Conservation (phyloP, 2,797 vertebrate genomes). For the Babyrousa celebensis region DNA sequence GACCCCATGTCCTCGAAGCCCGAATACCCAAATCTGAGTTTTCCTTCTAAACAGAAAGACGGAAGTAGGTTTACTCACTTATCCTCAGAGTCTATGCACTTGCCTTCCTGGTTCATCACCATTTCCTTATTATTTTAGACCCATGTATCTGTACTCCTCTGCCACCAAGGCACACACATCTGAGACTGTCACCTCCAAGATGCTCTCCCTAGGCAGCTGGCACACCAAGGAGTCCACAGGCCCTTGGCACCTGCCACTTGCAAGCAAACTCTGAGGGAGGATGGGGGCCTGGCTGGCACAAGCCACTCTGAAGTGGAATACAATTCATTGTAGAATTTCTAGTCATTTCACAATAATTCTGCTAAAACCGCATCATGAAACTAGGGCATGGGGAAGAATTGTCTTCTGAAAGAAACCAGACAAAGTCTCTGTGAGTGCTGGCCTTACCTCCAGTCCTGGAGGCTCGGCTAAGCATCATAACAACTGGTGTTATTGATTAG, state of each 20-base stretch:
- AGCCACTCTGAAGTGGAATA: constrained; percentile 58
- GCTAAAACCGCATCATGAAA: constrained; percentile 53
- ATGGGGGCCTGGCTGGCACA: background rate
- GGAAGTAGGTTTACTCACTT: background rate
- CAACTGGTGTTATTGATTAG: background rate
- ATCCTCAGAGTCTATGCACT: background rate
- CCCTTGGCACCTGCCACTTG: background rate
- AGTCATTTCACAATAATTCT: constrained; percentile 74
- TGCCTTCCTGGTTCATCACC: background rate
- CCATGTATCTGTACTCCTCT: background rate
- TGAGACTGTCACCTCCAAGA: background rate
- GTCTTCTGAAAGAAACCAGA: constrained; percentile 70
- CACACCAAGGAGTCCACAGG: background rate
- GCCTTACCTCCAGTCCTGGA: background rate
- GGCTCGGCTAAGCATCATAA: background rate
- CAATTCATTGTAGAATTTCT: constrained; percentile 65
- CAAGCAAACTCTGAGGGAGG: background rate
- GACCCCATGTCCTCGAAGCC: background rate
- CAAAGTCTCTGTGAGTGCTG: background rate
- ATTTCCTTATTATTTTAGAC: background rate
- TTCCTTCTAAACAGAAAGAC: background rate
- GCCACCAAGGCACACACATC: accelerated
- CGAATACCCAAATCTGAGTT: background rate
- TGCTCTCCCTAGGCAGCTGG: background rate
- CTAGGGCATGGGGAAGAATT: constrained; percentile 21